Evolutionary conservation across 37 sponge, comb jelly and placozoan genomes (phyloP), one percentile per base, ranked within the genome.

Genomic region (Diacarnus erythraeanus): DNA sequence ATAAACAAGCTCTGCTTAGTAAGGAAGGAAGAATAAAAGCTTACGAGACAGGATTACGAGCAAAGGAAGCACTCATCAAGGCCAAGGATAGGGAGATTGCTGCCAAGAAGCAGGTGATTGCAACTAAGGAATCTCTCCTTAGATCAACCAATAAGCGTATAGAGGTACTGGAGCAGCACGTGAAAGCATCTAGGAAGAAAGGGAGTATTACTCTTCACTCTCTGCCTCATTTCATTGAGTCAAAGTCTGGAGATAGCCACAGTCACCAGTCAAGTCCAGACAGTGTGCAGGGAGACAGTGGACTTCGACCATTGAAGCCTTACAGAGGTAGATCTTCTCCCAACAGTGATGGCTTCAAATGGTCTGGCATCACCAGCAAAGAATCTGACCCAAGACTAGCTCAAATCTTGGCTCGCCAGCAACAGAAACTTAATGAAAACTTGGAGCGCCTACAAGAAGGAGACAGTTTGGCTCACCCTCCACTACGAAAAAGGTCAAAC

Each of bases 41-140:
- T 3, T 61, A 84, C 27, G 78, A 84, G 34, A 77, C 66, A 42
- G 85, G 43, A 15, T 23, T 71, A 1, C 39, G 78, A 8, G 78
- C 71, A 37, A 84, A 84, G 38, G 78, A 84, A 8, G 77, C 78
- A 29, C 78, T 77, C 39, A 71, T 77, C 35, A 84, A 84, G 44
- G 72, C 78, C 37, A 84, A 84, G 47, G 85, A 68, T 1, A 39
- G 85, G 56, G 85, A 84, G 35, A 58, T 84, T 0, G 47, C 51
- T 6, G 78, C 78, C 29, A 77, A 69, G 38, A 77, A 69, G 22
- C 72, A 77, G 30, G 58, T 69, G 8, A 0, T 77, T 21, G 39
- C 39, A 12, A 59, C 85, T 3, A 84, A 84, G 60, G 85, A 77
- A 20, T 60, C 59, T 3, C 64, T 76, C 17, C 71, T 84, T 2